Evolutionary conservation across 2,113 vertebrate species (phyloP).

Genomic region (crab-eating macaque (Macaca fascicularis)): DNA sequence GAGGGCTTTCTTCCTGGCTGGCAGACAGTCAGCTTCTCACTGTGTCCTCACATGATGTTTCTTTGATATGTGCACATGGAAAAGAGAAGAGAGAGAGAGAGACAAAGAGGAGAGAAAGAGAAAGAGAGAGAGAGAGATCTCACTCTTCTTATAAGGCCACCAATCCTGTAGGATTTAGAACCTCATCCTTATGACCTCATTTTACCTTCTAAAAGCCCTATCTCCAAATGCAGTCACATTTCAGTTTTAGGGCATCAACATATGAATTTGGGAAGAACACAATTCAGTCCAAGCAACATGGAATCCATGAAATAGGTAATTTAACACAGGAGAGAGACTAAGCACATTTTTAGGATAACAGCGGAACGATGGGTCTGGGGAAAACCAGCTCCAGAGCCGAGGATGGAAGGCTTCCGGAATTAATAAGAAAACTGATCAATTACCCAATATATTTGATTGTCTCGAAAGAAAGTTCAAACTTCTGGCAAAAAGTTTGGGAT

Average conservation of each 20-base stretch:
- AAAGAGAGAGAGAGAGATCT: too few relatives aligned
- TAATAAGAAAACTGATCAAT: not conserved
- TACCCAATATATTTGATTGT: not conserved
- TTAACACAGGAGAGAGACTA: not conserved
- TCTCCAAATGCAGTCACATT: not conserved
- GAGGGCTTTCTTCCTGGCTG: not conserved
- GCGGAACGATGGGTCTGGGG: not conserved
- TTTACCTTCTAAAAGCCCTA: not conserved
- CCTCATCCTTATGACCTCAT: not conserved
- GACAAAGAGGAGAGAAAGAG: too few relatives aligned
- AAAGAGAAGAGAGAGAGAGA: not conserved
- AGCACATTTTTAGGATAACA: not conserved
- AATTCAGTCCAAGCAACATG: not conserved
- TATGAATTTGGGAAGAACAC: not conserved
- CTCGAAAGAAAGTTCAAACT: not conserved
- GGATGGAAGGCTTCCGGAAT: accelerated
- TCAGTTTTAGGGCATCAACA: not conserved
- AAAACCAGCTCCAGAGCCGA: not conserved
- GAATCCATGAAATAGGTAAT: not conserved
- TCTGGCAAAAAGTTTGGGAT: not conserved
- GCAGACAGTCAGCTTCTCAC: too few relatives aligned
- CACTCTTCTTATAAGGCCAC: not conserved
- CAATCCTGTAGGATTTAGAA: not conserved
- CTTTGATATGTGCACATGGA: too few relatives aligned
- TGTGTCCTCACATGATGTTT: not conserved